A percentile compares a stretch with the other conserved stretches of the same genome.
Conservation (phyloP, 1,140 invertebrate genomes). For the Drosophila ironensis region DNA sequence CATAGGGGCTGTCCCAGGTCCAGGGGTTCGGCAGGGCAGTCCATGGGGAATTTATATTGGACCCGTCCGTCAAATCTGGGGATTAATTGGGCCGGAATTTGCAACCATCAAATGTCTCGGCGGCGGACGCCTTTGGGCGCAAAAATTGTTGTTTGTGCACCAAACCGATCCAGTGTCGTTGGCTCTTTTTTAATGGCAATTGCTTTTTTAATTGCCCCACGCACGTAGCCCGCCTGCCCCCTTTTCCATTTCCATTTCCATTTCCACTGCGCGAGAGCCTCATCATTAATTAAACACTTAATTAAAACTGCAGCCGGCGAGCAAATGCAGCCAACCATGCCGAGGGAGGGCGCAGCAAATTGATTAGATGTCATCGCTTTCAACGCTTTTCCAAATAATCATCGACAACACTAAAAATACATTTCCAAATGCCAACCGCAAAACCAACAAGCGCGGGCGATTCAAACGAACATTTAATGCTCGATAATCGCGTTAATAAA, state of each 20-base stretch:
- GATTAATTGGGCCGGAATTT: no score
- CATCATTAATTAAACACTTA: slow-evolving; percentile 59
- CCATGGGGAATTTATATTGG: no score
- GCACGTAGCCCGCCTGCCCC: not conserved
- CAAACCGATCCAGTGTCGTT: not conserved
- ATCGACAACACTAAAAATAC: slow-evolving; percentile 34
- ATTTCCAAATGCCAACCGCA: slow-evolving; percentile 29
- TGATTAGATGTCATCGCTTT: slow-evolving; percentile 53
- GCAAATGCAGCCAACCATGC: slow-evolving; percentile 33
- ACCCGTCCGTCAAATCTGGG: no score
- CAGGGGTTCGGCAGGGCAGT: no score
- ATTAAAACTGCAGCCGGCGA: slow-evolving; percentile 48
- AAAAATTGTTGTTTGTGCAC: no score
- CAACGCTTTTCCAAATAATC: slow-evolving; percentile 30
- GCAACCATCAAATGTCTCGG: no score
- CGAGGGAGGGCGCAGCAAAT: slow-evolving; percentile 20
- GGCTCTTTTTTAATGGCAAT: slow-evolving; percentile 1
- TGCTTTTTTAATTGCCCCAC: slow-evolving; percentile 19
- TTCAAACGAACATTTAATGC: slow-evolving; percentile 21
- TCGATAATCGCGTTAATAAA: slow-evolving; percentile 50
- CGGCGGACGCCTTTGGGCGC: no score
- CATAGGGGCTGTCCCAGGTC: no score
- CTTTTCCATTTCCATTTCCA: not conserved
- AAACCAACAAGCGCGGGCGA: slow-evolving; percentile 19
- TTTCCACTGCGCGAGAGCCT: slow-evolving; percentile 16